phyloP scores from a whole-genome alignment of 2,888 invertebrate species.

The Ferrisia virgata region DNA sequence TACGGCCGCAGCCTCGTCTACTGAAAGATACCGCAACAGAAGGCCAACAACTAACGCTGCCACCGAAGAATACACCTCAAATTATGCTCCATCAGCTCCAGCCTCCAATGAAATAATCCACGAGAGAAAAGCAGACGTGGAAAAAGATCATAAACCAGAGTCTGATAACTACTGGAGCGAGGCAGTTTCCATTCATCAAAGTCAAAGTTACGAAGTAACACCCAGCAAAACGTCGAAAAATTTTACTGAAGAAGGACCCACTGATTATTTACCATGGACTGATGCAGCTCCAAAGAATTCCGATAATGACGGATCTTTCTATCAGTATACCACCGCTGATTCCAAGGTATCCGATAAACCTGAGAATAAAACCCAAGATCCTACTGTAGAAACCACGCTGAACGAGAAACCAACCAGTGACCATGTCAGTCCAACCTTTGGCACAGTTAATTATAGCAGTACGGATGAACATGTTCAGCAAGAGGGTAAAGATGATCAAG shows the following conservation, averaged over 20 bases:
- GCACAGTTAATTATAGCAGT: conserved; percentile 47
- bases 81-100: conserved; percentile 48
- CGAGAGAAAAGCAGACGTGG: neutral
- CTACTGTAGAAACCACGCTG: neutral
- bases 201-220: conserved; percentile 49
- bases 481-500: conserved; percentile 4
- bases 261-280: neutral
- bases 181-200: conserved; percentile 50
- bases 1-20: conserved; percentile 15
- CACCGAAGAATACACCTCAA: conserved; percentile 47
- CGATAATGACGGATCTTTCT: neutral
- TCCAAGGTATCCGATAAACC: neutral
- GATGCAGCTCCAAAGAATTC: neutral
- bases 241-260: neutral
- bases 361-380: neutral
- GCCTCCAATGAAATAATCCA: conserved; percentile 48
- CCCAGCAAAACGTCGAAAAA: conserved; percentile 46
- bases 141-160: conserved; percentile 31
- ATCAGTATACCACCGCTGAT: neutral
- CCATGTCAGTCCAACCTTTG: conserved; percentile 22
- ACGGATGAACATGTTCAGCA: conserved; percentile 43
- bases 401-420: conserved; percentile 11
- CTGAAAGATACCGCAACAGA: conserved; percentile 47
- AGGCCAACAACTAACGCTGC: conserved; percentile 51
- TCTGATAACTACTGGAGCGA: conserved; percentile 49